phyloP scores from a whole-genome alignment of 1,140 invertebrate genomes.

The Globodera rostochiensis region DNA sequence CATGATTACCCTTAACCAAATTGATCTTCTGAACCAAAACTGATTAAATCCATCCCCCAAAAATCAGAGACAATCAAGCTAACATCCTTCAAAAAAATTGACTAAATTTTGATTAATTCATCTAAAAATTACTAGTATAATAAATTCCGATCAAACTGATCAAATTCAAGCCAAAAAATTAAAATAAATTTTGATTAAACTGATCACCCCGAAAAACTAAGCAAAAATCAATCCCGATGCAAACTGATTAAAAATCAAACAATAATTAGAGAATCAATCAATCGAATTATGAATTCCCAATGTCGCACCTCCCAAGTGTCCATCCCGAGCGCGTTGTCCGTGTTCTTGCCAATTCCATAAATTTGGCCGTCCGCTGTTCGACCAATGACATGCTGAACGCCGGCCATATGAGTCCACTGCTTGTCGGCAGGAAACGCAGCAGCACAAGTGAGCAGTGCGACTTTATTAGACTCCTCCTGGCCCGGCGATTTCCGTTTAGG shows the following conservation, averaged over 20 bases:
- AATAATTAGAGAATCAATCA: background rate
- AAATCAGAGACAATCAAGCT: background rate
- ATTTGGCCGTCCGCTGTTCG: conserved; percentile 50
- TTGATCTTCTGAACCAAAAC: no score
- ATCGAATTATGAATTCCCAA: no score
- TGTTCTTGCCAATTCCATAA: conserved; percentile 61
- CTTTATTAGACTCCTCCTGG: conserved; percentile 29
- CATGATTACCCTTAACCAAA: conserved; percentile 26
- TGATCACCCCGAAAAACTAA: no score
- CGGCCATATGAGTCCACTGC: conserved; percentile 50
- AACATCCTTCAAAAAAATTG: background rate
- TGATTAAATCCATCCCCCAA: no score
- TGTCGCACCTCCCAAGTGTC: conserved; percentile 58
- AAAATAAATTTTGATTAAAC: no score
- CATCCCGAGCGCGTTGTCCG: conserved; percentile 61
- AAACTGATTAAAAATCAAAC: background rate
- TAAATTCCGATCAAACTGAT: no score
- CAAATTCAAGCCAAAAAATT: no score
- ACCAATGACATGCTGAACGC: conserved; percentile 56
- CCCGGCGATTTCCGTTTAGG: background rate
- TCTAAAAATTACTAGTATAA: no score
- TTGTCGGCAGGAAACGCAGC: conserved; percentile 41
- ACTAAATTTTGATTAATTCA: no score
- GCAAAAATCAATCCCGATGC: background rate
- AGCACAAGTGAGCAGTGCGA: conserved; percentile 36